These are phyloP conservation scores for Sebastes melanostomus DNA, from an alignment of 2,797 vertebrate species.

Conservation along the genomic window DNA sequence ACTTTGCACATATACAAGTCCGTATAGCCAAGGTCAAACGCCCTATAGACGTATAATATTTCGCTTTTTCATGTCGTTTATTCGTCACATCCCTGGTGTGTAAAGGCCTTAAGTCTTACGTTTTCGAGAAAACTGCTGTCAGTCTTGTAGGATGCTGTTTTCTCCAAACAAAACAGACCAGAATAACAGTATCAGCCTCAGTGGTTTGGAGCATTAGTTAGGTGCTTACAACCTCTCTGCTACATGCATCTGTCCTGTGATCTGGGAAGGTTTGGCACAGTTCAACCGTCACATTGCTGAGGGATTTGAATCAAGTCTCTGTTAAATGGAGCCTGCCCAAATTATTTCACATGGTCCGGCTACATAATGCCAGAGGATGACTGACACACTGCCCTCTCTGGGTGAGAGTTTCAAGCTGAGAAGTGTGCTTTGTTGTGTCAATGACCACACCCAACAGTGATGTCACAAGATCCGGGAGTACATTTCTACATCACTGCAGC, in stretches of 20 bases:
- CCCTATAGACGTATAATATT: too few species aligned
- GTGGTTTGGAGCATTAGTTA: not conserved
- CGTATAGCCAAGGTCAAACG: too few species aligned
- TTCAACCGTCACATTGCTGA: slow-evolving; percentile 25
- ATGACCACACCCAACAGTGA: not conserved
- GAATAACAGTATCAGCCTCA: slow-evolving; percentile 2
- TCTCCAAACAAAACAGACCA: not conserved
- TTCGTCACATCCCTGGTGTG: too few species aligned
- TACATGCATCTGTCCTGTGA: slow-evolving; percentile 27
- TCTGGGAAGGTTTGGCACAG: not conserved
- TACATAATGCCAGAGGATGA: slow-evolving; percentile 21
- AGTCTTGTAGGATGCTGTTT: not conserved
- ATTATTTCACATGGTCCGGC: slow-evolving; percentile 25
- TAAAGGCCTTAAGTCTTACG: not conserved
- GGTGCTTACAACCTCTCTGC: not conserved
- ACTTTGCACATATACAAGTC: too few species aligned
- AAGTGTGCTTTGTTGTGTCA: not conserved
- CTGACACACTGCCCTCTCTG: not conserved
- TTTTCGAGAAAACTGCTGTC: not conserved
- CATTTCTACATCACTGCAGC: not conserved
- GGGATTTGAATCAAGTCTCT: slow-evolving; percentile 16
- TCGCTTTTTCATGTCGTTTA: too few species aligned
- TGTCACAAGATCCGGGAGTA: not conserved
- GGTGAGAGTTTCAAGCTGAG: not conserved
- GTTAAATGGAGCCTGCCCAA: slow-evolving; percentile 20